Conservation (phyloP, 2,888 invertebrate genomes). For the Scrobipalpa costella region DNA sequence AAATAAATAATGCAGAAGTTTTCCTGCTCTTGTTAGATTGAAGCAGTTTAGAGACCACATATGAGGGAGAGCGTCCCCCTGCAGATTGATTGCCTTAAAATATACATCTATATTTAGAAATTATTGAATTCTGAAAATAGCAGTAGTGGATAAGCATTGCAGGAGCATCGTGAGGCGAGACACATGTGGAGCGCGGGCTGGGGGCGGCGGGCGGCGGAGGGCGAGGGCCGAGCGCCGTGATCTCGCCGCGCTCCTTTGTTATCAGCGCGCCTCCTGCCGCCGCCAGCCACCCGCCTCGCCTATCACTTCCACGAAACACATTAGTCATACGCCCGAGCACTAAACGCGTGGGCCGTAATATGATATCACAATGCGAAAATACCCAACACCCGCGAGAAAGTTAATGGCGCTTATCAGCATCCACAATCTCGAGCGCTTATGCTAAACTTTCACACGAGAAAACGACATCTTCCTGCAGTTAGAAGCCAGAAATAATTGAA, state of each 20-base stretch:
- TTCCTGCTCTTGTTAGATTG: slow-evolving; percentile 33
- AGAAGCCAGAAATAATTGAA: slow-evolving; percentile 50
- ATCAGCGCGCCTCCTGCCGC: slow-evolving; percentile 54
- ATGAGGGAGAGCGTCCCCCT: slow-evolving; percentile 62
- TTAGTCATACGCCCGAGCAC: slow-evolving; percentile 78
- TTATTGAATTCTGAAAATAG: slow-evolving; percentile 78
- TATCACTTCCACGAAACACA: slow-evolving; percentile 78
- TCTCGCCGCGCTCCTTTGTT: slow-evolving; percentile 72
- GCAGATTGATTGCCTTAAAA: slow-evolving; percentile 66
- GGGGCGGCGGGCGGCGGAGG: slow-evolving; percentile 33
- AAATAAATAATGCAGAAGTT: slow-evolving; percentile 49
- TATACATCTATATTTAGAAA: slow-evolving; percentile 75
- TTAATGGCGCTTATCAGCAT: slow-evolving; percentile 83
- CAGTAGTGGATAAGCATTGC: slow-evolving; percentile 55
- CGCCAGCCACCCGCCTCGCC: slow-evolving; percentile 66
- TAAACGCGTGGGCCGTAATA: slow-evolving; percentile 81
- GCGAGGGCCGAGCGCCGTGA: slow-evolving; percentile 41
- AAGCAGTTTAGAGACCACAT: slow-evolving; percentile 40
- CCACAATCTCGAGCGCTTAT: slow-evolving; percentile 79
- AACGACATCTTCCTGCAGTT: slow-evolving; percentile 58
- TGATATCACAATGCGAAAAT: slow-evolving; percentile 83
- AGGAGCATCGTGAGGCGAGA: slow-evolving; percentile 40
- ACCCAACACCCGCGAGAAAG: slow-evolving; percentile 82
- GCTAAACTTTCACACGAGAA: slow-evolving; percentile 80
- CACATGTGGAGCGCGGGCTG: slow-evolving; percentile 43